These are phyloP conservation scores for Cyanoramphus novaezelandiae DNA, from an alignment of 2,113 vertebrate genomes.

Conservation along the genomic window DNA sequence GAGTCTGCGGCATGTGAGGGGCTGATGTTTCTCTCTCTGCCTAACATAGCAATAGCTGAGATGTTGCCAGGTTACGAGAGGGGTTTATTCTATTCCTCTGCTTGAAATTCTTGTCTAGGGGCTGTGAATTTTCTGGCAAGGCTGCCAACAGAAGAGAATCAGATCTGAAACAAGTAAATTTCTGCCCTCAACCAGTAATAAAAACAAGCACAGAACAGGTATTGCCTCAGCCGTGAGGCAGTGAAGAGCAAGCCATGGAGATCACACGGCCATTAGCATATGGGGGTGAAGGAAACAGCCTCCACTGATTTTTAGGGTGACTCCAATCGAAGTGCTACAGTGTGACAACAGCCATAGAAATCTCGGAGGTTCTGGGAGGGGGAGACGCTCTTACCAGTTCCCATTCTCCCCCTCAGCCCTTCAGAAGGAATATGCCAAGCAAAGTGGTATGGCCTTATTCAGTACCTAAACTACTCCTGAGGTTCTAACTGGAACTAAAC, in stretches of 20 bases:
- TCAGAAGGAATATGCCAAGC: not conserved
- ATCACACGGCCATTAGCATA: rapidly evolving
- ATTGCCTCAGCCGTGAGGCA: not conserved
- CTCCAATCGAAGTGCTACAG: not conserved
- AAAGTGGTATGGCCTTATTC: not conserved
- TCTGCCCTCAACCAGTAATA: not conserved
- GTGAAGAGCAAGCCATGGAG: rapidly evolving
- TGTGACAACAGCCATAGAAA: not conserved
- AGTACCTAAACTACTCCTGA: not conserved
- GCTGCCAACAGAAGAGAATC: not conserved
- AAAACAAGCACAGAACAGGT: not conserved
- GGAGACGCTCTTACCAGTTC: not conserved
- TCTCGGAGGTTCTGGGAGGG: not conserved
- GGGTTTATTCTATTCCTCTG: not conserved
- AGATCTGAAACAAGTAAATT: not conserved
- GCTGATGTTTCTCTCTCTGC: not conserved
- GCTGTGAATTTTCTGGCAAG: not conserved
- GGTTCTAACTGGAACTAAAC: not conserved
- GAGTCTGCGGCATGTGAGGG: rapidly evolving
- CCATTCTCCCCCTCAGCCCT: not conserved
- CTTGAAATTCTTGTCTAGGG: slow-evolving; percentile 9
- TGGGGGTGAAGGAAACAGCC: not conserved
- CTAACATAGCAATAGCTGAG: not conserved
- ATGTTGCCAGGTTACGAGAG: slow-evolving; percentile 40
- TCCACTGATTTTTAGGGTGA: not conserved